Base-by-base conservation (phyloP, 2,888 invertebrate species). In the Perizoma flavofasciatum region DNA sequence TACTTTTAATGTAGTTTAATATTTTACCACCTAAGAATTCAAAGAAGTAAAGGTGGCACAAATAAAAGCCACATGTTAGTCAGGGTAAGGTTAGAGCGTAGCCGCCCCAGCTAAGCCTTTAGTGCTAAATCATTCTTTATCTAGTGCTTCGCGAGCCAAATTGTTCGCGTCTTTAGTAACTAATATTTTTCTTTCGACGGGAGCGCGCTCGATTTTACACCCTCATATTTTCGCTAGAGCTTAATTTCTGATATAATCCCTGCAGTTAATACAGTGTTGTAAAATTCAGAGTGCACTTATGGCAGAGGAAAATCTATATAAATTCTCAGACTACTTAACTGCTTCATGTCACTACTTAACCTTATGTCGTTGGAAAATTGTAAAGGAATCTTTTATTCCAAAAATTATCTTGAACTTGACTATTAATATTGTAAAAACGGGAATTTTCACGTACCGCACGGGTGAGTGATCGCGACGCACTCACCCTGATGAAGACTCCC, bases 101-200 rank as follows among this genome's bases (percentile, higher is more conserved):
- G 22, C 22, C 22, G 22, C 22, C 22, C 22, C 22, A 22, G 3
- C 22, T 22, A 22, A 22, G 22, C 22, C n/a, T n/a, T 22, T 4
- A 47, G 59, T 63, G 60, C 53, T 61, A 58, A 49, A 65, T 64
- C 56, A 63, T 60, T 58, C 52, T 54, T 56, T 57, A 67, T 66
- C 55, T 58, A 52, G 55, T 55, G 55, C 50, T 43, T 47, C 49
- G 59, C 49, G 59, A 59, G 63, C 59, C 54, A 61, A 66, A 66
- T 63, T 61, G 57, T 53, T 55, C 50, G 8, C 49, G 49, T 61
- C 53, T 61, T 57, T 56, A 57, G 61, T 61, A 57, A 50, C 57
- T 57, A 61, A 43, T 61, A 61, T 57, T 61, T 61, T 57, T 50
- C 46, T 53, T 61, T 54, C 57, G 57, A 54, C 46, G 47, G 40